Evolutionary conservation across 1,140 invertebrate species (phyloP).

Genomic region (Nomia melanderi): DNA sequence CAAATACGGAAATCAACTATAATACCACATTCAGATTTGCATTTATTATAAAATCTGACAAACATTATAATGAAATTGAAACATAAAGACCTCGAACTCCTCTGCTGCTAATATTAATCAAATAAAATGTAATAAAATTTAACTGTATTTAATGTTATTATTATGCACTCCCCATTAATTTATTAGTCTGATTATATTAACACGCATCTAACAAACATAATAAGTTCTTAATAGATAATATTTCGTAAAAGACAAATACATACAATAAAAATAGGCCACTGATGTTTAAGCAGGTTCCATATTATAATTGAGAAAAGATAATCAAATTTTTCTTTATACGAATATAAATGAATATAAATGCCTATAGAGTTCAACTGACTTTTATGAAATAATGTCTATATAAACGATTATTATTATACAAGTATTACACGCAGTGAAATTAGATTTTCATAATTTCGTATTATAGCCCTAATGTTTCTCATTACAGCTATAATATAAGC

Average conservation of each 20-base stretch:
- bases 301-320: background rate
- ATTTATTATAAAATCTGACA: background rate
- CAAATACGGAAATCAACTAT: background rate
- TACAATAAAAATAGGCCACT: background rate
- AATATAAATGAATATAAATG: too few relatives aligned
- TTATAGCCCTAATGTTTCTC: constrained; percentile 36
- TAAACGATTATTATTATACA: constrained; percentile 23
- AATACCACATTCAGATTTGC: constrained; percentile 9
- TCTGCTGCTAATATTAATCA: constrained; percentile 2
- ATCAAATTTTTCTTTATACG: too few relatives aligned
- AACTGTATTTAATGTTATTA: constrained; percentile 18
- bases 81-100: background rate
- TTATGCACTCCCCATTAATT: constrained; percentile 23
- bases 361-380: constrained; percentile 4
- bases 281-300: background rate
- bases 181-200: constrained; percentile 19
- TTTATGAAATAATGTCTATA: constrained; percentile 46
- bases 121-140: constrained; percentile 15
- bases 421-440: constrained; percentile 36
- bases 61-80: constrained; percentile 3
- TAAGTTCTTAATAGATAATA: constrained; percentile 26
- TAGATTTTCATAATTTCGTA: constrained; percentile 37
- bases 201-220: background rate
- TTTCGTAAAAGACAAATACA: constrained; percentile 31
- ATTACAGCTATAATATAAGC: constrained; percentile 53